These are phyloP conservation scores for Drosophila bocqueti DNA, from an alignment of 1,140 invertebrate genomes.

Conservation along the genomic window DNA sequence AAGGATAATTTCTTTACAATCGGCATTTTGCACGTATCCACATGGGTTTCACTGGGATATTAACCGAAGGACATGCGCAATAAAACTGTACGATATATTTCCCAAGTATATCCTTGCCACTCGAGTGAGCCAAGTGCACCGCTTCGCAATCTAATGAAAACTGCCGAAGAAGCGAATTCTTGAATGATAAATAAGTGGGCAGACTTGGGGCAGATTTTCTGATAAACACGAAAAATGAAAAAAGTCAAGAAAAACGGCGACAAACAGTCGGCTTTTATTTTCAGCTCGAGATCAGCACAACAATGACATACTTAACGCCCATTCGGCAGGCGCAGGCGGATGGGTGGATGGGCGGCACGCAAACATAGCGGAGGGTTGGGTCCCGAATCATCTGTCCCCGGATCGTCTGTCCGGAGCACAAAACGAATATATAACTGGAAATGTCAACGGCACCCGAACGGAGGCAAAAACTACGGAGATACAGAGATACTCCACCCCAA, in stretches of 20 bases:
- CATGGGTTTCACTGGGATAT: neutral
- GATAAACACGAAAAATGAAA: slow-evolving; percentile 80
- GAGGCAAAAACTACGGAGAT: slow-evolving; percentile 38
- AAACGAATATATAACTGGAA: slow-evolving; percentile 50
- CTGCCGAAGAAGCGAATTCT: slow-evolving; percentile 67
- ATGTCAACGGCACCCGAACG: slow-evolving; percentile 48
- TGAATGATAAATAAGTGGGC: slow-evolving; percentile 71
- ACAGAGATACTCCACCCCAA: slow-evolving; percentile 2
- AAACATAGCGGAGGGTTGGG: slow-evolving; percentile 28
- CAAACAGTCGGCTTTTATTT: slow-evolving; percentile 56
- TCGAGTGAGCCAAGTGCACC: slow-evolving; percentile 58
- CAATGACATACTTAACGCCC: slow-evolving; percentile 79
- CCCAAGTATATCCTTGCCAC: neutral
- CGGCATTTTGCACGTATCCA: slow-evolving; percentile 44
- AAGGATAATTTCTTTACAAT: slow-evolving; percentile 70
- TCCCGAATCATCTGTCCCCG: slow-evolving; percentile 18
- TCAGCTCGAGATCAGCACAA: slow-evolving; percentile 61
- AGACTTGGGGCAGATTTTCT: slow-evolving; percentile 55
- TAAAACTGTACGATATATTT: neutral
- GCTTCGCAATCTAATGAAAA: slow-evolving; percentile 78
- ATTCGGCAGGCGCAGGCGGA: slow-evolving; percentile 60
- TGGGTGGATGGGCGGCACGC: slow-evolving; percentile 6
- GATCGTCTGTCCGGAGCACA: slow-evolving; percentile 7
- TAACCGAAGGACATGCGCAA: slow-evolving; percentile 12
- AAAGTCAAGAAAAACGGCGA: slow-evolving; percentile 77